Conservation (phyloP, 2,888 invertebrate genomes). For the Chrysolina americana region DNA sequence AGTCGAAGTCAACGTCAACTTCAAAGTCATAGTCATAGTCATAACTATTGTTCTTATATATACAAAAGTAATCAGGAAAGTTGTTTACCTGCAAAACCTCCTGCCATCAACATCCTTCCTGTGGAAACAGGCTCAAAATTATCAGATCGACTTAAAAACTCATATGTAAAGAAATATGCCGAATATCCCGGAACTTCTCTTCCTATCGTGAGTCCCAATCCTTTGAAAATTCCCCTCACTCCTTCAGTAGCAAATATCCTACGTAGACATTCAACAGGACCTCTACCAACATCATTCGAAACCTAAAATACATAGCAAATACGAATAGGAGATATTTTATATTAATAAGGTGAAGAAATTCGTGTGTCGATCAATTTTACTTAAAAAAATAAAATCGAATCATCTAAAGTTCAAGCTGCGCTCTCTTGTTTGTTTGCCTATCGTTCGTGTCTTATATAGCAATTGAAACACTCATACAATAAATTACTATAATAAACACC, state of each 20-base stretch:
- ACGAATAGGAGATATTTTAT: no score
- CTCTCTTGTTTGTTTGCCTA: no score
- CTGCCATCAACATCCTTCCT: slow-evolving; percentile 81
- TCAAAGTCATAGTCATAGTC: no score
- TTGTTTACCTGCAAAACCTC: slow-evolving; percentile 80
- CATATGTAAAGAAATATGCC: slow-evolving; percentile 89
- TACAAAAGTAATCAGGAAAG: not conserved
- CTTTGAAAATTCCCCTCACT: slow-evolving; percentile 80
- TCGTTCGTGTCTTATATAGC: no score
- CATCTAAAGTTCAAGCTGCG: no score
- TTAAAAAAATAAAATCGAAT: no score
- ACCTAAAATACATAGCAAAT: slow-evolving; percentile 46
- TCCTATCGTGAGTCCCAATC: slow-evolving; percentile 80
- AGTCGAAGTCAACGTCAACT: no score
- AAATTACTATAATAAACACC: no score
- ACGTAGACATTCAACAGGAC: slow-evolving; percentile 78
- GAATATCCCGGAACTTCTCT: slow-evolving; percentile 90
- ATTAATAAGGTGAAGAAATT: no score
- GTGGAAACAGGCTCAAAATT: slow-evolving; percentile 73
- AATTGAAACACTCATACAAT: no score
- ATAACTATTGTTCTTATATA: not conserved
- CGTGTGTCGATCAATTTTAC: no score
- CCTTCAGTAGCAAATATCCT: slow-evolving; percentile 78
- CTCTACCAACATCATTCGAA: slow-evolving; percentile 49
- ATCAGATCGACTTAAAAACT: slow-evolving; percentile 76